Conservation (phyloP, 2,888 invertebrate species). For the Tinea pellionella region DNA sequence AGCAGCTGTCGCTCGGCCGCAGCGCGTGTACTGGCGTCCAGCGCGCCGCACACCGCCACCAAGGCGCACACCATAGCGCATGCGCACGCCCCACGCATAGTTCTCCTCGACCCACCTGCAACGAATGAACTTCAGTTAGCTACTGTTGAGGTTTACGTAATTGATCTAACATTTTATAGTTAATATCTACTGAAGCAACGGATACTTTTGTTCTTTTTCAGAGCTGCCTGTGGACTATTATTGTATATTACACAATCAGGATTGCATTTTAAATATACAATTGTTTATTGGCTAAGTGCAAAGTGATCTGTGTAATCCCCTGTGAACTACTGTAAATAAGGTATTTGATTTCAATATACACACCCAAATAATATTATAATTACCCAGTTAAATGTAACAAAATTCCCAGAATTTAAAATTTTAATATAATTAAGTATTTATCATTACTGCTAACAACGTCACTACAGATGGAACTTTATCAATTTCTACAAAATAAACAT, state of each 20-base stretch:
- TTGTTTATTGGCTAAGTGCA: too few species aligned
- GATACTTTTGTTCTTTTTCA: neutral
- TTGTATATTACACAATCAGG: neutral
- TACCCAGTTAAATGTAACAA: neutral
- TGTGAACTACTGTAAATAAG: neutral
- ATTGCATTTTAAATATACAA: too few species aligned
- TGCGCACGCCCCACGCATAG: slow-evolving; percentile 68
- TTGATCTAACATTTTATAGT: neutral
- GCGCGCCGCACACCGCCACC: slow-evolving; percentile 56
- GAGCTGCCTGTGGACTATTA: neutral
- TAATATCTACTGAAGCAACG: neutral
- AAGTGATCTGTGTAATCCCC: too few species aligned
- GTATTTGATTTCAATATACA: neutral
- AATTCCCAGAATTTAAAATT: neutral
- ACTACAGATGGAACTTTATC: neutral
- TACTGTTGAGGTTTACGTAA: neutral
- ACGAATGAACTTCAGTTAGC: slow-evolving; percentile 22
- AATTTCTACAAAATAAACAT: neutral
- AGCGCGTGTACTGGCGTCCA: slow-evolving; percentile 58
- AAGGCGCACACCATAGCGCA: slow-evolving; percentile 67
- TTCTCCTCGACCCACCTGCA: slow-evolving; percentile 66
- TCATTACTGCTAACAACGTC: neutral
- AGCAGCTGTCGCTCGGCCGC: slow-evolving; percentile 59
- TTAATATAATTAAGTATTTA: neutral
- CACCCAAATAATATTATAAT: too few species aligned